phyloP scores from a whole-genome alignment of 2,113 vertebrate genomes.

The Carassius auratus region DNA sequence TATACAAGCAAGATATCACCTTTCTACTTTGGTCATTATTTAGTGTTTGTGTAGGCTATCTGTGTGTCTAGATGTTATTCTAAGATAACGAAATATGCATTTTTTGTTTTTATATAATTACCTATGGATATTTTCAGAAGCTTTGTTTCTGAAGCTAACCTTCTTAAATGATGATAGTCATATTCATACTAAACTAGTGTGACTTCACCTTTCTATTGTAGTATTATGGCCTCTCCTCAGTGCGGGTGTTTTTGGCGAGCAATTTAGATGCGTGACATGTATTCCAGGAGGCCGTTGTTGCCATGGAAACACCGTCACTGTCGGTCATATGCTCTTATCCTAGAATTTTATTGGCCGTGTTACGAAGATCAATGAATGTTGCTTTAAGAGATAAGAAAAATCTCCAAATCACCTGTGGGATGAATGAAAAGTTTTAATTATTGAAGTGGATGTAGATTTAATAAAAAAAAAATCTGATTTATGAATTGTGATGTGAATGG shows the following conservation, averaged over 20 bases:
- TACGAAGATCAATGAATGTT: constrained; percentile 65
- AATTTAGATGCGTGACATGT: constrained; percentile 91
- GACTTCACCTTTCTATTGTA: constrained; percentile 67
- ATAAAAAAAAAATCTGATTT: background rate
- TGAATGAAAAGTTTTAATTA: constrained; percentile 28
- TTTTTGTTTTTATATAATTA: background rate
- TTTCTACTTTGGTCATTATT: constrained; percentile 11
- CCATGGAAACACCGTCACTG: constrained; percentile 83
- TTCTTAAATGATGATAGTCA: background rate
- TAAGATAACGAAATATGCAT: background rate
- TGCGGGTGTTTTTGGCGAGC: constrained; percentile 63
- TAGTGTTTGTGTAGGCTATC: background rate
- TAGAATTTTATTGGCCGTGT: constrained; percentile 82
- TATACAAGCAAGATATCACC: constrained; percentile 6
- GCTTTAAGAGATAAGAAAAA: constrained; percentile 22
- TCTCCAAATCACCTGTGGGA: constrained; percentile 21
- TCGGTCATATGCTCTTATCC: constrained; percentile 82
- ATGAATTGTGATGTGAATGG: background rate
- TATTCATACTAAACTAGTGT: background rate
- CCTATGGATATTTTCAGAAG: background rate
- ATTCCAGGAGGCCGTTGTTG: constrained; percentile 87
- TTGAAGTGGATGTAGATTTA: background rate
- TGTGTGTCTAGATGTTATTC: background rate
- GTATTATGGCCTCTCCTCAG: constrained; percentile 63
- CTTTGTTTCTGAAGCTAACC: background rate